Conservation (phyloP, 2,888 invertebrate species). For the Lobophora halterata region DNA sequence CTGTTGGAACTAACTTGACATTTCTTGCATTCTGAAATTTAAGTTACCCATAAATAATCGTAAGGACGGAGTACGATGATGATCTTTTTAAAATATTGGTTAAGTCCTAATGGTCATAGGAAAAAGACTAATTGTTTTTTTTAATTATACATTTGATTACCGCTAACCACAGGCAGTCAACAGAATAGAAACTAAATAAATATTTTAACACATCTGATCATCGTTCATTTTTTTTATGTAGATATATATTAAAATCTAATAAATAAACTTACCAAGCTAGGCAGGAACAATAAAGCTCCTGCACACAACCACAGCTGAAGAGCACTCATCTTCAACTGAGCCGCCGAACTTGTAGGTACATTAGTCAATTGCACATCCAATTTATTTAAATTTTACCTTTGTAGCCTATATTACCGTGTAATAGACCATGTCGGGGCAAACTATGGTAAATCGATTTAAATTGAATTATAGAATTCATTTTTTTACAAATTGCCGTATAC, state of each 20-base stretch:
- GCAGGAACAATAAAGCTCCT: slow-evolving; percentile 1
- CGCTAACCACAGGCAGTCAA: too few relatives aligned
- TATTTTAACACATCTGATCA: too few relatives aligned
- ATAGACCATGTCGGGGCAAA: slow-evolving; percentile 1
- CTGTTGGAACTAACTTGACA: slow-evolving; percentile 15
- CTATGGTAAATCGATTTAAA: slow-evolving; percentile 15
- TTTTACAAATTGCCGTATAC: slow-evolving; percentile 13
- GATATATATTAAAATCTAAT: not conserved
- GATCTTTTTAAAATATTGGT: too few relatives aligned
- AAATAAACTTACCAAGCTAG: slow-evolving; percentile 8
- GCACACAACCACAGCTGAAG: slow-evolving; percentile 9
- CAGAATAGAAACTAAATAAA: too few relatives aligned
- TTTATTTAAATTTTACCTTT: slow-evolving; percentile 5
- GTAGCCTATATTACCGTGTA: slow-evolving; percentile 10
- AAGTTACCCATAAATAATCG: not conserved
- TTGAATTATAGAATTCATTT: slow-evolving; percentile 11
- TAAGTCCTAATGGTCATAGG: too few relatives aligned
- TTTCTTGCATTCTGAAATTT: slow-evolving; percentile 15
- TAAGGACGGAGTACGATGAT: too few relatives aligned
- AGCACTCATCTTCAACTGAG: slow-evolving; percentile 8
- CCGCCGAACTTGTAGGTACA: not conserved
- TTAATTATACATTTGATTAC: too few relatives aligned
- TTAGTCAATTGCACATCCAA: not conserved
- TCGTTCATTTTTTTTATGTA: not conserved
- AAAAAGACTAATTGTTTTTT: too few relatives aligned